Evolutionary conservation across 2,888 invertebrate species (phyloP), one percentile per base, ranked within the genome.

Genomic region (Lithosia quadra): DNA sequence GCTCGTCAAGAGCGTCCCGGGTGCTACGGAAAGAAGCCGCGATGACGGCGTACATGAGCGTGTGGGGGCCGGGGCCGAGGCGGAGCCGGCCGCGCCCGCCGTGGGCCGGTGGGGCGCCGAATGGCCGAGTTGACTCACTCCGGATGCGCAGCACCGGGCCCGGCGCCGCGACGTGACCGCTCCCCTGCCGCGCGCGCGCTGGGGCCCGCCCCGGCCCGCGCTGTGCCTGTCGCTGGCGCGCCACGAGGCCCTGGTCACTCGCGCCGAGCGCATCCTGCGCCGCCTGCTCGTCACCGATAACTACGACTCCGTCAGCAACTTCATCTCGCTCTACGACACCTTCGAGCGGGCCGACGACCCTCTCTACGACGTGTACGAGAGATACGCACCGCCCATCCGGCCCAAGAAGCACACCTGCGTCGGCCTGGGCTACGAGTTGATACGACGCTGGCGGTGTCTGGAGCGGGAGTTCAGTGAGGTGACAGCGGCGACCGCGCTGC

Each of bases 41-140:
- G 89, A 75, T 89, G 91, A 83, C 88, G 90, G 82, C 82, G 80
- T 85, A 78, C 82, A 90, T 85, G 90, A 82, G 76, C 72, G 68
- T 70, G 86, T 86, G 65, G 72, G 72, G 5, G 85, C 86, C 79
- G 88, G 86, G 85, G 94, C 95, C 91, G 95, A 95, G 92, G 95
- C 95, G 86, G 95, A 95, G 92, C 88, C 92, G 86, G 88, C 88
- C 75, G 88, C 97, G 95, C 98, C 98, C 95, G 96, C 97, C 90
- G 98, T 98, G 91, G 98, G 98, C 90, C 97, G 98, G 84, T 98
- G 98, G 98, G 98, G 98, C 93, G 97, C 97, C 95, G 98, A 98
- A 95, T 98, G 98, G 98, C 98, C 98, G 96, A 98, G 98, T 98
- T 98, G 98, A 98, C 98, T 98, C 98, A 97, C 96, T 96, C 95